phyloP scores from a whole-genome alignment of 2,113 vertebrate genomes.

The Corythoichthys intestinalis region DNA sequence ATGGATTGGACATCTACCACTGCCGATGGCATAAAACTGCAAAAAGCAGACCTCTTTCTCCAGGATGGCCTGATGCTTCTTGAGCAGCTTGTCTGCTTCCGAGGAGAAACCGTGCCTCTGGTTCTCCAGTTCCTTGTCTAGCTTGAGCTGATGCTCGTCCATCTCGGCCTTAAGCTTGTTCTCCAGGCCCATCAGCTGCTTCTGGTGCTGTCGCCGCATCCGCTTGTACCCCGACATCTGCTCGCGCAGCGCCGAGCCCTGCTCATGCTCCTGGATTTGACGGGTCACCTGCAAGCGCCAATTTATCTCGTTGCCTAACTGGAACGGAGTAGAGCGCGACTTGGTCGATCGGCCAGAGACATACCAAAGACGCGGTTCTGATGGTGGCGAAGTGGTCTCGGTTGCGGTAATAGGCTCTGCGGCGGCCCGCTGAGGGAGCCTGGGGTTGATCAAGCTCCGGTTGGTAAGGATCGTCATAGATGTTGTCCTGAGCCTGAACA shows the following conservation, averaged over 20 bases:
- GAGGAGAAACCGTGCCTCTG: constrained; percentile 81
- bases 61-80: constrained; percentile 83
- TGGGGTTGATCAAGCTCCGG: constrained; percentile 81
- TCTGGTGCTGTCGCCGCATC: constrained; percentile 91
- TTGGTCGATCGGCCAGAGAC: not conserved
- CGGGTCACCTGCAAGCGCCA: constrained; percentile 73
- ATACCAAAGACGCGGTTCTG: constrained; percentile 82
- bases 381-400: constrained; percentile 91
- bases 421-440: constrained; percentile 73
- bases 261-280: constrained; percentile 91
- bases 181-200: constrained; percentile 87
- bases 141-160: constrained; percentile 85
- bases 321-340: too few species aligned
- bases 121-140: constrained; percentile 87
- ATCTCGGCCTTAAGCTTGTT: constrained; percentile 84
- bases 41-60: constrained; percentile 78
- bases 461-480: constrained; percentile 88
- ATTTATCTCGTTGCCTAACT: too few species aligned
- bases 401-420: constrained; percentile 74
- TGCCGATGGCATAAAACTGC: too few species aligned
- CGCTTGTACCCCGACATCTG: constrained; percentile 90
- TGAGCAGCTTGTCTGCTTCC: constrained; percentile 81
- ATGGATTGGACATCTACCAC: too few species aligned
- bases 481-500: constrained; percentile 82
- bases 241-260: constrained; percentile 85